Base-by-base conservation (phyloP, 2,797 vertebrate genomes). In the Heteromormyrus szaboi region DNA sequence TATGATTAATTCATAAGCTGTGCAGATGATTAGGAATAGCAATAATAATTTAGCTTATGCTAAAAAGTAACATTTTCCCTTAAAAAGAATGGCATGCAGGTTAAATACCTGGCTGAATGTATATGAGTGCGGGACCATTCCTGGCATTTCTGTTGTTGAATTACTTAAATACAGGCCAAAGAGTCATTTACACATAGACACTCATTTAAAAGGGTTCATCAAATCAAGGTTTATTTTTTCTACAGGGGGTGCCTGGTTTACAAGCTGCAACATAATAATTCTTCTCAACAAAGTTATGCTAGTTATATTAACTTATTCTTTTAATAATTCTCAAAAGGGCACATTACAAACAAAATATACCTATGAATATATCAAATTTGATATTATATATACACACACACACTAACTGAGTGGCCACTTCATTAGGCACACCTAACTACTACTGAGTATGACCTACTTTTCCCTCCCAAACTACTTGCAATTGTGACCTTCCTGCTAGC, bases 201-300 rank as follows among this genome's bases (percentile, higher is more conserved):
- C 88, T 5, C 87, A 51, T 90, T 93, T 90, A 91, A 93, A 95
- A 93, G 86, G 93, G 93, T 91, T 94, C 94, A 94, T 93, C 94
- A 96, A 95, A 96, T 95, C 92, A 94, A 79, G 72, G 91, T 95
- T 96, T 96, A 96, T 95, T 96, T 93, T 88, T 94, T 41, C 72
- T 46, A 92, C 94, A 94, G 92, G 94, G 94, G 93, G 92, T 94
- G 93, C 95, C 93, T 94, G 93, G 93, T 95, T 95, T 91, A 95
- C 94, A 95, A 92, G 91, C 93, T 94, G 92, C 93, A 94, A 93
- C 94, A 95, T 95, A 17, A 93, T 92, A 92, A 93, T 93, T 94
- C 91, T 87, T 94, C 90, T 92, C 91, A 92, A 90, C 93, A 87
- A 90, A 90, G 79, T 91, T 93, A 90, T 88, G 90, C 93, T 92